phyloP scores from a whole-genome alignment of 2,888 invertebrate species.

The Neoascia interrupta region DNA sequence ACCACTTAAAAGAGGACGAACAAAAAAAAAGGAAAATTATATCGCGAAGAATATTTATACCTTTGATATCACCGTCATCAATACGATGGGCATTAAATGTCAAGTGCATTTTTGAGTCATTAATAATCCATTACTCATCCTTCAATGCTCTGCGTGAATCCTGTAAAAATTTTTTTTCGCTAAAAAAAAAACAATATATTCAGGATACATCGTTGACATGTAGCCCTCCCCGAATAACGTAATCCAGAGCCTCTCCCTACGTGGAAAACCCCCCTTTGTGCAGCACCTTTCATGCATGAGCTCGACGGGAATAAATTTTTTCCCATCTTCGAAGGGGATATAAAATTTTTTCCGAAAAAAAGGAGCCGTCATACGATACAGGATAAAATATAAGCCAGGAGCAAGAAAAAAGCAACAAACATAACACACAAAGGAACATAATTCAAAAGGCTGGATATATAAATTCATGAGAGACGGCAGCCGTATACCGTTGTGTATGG shows the following conservation, averaged over 20 bases:
- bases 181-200: conserved; percentile 22
- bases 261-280: no score
- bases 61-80: conserved; percentile 4
- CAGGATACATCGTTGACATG: conserved; percentile 24
- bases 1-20: no score
- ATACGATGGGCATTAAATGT: conserved; percentile 17
- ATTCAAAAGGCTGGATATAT: conserved; percentile 45
- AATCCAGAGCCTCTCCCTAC: no score
- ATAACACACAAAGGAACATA: conserved; percentile 25
- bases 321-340: conserved; percentile 9
- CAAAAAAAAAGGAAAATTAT: no score
- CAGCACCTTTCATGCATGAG: conserved; percentile 5
- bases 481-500: neutral
- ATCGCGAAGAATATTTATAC: no score
- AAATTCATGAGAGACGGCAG: conserved; percentile 45
- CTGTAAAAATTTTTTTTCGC: neutral
- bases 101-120: conserved; percentile 45
- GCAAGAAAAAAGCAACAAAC: conserved; percentile 1
- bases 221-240: neutral
- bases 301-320: neutral
- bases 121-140: conserved; percentile 58
- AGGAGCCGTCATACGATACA: neutral
- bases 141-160: neutral
- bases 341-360: conserved; percentile 5
- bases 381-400: neutral